Evolutionary conservation across 2,113 vertebrate genomes (phyloP).

Genomic region (Sinocyclocheilus maitianheensis): DNA sequence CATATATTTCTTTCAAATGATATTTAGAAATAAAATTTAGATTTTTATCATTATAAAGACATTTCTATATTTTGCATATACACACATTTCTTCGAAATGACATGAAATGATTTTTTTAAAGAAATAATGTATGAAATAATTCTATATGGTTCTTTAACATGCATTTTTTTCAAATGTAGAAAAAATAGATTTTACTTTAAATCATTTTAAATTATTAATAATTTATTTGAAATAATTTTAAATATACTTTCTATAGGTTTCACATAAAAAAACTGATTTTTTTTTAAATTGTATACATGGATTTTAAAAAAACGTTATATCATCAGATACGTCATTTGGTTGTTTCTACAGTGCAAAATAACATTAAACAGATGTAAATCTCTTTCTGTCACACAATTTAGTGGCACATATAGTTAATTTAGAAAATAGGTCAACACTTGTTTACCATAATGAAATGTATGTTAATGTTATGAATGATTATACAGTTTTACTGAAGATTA

Average conservation of each 20-base stretch:
- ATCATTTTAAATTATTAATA: too few species aligned
- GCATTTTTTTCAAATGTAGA: too few species aligned
- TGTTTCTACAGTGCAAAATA: neutral
- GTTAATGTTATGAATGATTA: conserved; percentile 1
- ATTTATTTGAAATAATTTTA: too few species aligned
- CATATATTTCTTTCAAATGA: neutral
- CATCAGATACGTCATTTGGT: neutral
- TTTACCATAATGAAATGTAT: neutral
- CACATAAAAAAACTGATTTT: neutral
- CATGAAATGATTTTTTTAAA: too few species aligned
- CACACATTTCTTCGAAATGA: neutral
- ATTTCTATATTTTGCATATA: neutral
- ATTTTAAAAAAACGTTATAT: neutral
- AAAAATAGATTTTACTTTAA: too few species aligned
- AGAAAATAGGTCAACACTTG: neutral
- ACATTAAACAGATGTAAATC: neutral
- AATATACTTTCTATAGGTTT: neutral
- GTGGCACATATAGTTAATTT: neutral
- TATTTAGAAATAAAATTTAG: neutral
- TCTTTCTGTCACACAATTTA: neutral
- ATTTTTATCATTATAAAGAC: neutral
- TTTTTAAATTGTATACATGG: neutral
- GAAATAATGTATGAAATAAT: too few species aligned
- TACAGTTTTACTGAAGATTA: neutral
- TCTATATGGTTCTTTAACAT: too few species aligned